Percentiles rank a stretch among this genome's conserved stretches.
These are phyloP conservation scores for Rhabdornis inornatus DNA, from an alignment of 2,113 vertebrate species.

Conservation along the genomic window DNA sequence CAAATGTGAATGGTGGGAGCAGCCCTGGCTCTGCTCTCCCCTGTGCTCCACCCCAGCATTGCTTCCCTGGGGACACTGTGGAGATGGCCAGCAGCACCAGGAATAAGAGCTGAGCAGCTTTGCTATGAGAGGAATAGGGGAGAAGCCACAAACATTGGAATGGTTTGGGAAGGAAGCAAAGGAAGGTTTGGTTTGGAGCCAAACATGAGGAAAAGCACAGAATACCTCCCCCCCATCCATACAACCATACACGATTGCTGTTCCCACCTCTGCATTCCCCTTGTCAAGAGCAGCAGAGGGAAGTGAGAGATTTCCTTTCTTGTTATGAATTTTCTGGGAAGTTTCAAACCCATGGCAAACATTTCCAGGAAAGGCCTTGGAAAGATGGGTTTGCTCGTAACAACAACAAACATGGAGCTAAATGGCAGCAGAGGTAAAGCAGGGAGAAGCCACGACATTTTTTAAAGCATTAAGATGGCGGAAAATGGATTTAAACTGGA, in stretches of 20 bases:
- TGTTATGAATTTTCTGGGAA: slow-evolving; percentile 2
- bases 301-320: neutral
- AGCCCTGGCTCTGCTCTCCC: neutral
- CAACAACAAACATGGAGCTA: neutral
- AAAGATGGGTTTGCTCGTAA: neutral
- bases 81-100: neutral
- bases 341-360: neutral
- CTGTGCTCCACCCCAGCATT: accelerated
- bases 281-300: neutral
- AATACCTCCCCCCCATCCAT: accelerated
- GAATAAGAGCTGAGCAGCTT: neutral
- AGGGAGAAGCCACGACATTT: neutral
- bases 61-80: neutral
- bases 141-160: neutral
- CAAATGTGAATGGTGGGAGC: neutral
- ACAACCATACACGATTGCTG: accelerated
- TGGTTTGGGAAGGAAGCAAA: neutral
- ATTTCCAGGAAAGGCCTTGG: slow-evolving; percentile 33
- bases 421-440: neutral
- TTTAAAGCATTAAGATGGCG: neutral
- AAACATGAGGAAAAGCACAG: neutral
- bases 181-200: neutral
- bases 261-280: neutral
- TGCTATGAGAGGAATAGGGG: neutral
- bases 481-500: neutral